Evolutionary conservation across 2,113 vertebrate genomes (phyloP).

Genomic region (Istiophorus platypterus): DNA sequence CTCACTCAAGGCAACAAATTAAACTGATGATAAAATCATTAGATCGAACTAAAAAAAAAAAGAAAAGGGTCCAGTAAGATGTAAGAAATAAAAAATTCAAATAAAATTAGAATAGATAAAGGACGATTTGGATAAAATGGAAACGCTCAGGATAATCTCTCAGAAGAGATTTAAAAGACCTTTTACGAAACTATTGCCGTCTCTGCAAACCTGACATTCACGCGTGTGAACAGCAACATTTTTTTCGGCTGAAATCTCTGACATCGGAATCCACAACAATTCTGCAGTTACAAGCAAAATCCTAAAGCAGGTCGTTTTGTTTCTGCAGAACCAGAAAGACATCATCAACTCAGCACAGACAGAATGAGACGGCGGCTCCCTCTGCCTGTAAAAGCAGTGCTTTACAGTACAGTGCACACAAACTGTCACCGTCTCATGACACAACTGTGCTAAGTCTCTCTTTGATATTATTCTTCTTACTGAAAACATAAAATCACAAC

Average conservation of each 20-base stretch:
- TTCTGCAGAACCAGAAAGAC: not conserved
- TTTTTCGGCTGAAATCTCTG: too few species aligned
- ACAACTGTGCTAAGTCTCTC: not conserved
- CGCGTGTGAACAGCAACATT: not conserved
- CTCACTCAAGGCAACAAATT: too few species aligned
- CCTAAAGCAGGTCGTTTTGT: not conserved
- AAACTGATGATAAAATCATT: too few species aligned
- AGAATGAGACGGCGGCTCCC: conserved; percentile 38
- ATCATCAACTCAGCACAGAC: not conserved
- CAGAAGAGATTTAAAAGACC: too few species aligned
- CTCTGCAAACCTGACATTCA: not conserved
- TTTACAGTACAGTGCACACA: not conserved
- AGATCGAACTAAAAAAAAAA: too few species aligned
- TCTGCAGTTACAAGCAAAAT: not conserved
- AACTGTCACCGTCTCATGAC: not conserved
- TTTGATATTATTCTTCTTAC: too few species aligned
- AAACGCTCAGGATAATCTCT: too few species aligned
- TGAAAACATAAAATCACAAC: too few species aligned
- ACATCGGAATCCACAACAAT: not conserved
- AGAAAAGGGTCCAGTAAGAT: too few species aligned
- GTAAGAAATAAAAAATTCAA: too few species aligned
- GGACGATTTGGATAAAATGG: not conserved
- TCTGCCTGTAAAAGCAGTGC: conserved; percentile 36
- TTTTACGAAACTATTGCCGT: not conserved
- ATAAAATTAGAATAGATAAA: too few species aligned